A percentile compares a stretch with the other conserved stretches of the same genome.
phyloP scores from a whole-genome alignment of 2,888 invertebrate genomes.

The Parnassius apollo region DNA sequence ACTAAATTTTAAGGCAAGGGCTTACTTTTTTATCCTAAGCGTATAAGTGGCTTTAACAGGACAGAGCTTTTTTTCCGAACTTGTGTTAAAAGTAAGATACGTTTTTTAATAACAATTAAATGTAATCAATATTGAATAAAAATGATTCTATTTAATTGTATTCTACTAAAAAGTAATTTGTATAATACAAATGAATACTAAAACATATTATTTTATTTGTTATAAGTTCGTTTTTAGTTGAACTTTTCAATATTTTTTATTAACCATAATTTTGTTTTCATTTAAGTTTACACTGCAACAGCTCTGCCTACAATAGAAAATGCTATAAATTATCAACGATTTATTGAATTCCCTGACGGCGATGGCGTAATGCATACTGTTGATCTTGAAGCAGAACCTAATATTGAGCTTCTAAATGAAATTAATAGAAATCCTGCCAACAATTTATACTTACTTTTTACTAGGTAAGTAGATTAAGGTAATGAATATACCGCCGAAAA shows the following conservation, averaged over 20 bases:
- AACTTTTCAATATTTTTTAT: not conserved
- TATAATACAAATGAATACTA: too few species aligned
- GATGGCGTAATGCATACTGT: slow-evolving; percentile 43
- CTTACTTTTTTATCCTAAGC: too few species aligned
- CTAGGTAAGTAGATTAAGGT: slow-evolving; percentile 33
- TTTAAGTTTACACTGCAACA: slow-evolving; percentile 12
- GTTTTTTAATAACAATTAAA: too few species aligned
- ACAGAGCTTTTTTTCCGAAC: too few species aligned
- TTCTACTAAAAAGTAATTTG: too few species aligned
- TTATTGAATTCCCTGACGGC: slow-evolving; percentile 44
- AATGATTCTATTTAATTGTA: too few species aligned
- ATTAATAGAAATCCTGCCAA: slow-evolving; percentile 46
- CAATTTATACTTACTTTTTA: slow-evolving; percentile 43
- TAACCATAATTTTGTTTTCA: not conserved
- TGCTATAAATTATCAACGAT: slow-evolving; percentile 39
- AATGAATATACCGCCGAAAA: too few species aligned
- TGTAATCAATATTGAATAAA: too few species aligned
- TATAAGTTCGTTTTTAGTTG: not conserved
- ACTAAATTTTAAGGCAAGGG: too few species aligned
- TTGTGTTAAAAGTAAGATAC: too few species aligned
- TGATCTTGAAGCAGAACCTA: slow-evolving; percentile 47
- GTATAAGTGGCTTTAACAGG: too few species aligned
- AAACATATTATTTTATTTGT: too few species aligned
- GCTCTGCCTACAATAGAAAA: slow-evolving; percentile 10
- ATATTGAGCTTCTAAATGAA: slow-evolving; percentile 41